Percentiles rank a stretch among this genome's conserved stretches.
Evolutionary conservation across 2,113 vertebrate genomes (phyloP).

Genomic region (Arizona elegans): DNA sequence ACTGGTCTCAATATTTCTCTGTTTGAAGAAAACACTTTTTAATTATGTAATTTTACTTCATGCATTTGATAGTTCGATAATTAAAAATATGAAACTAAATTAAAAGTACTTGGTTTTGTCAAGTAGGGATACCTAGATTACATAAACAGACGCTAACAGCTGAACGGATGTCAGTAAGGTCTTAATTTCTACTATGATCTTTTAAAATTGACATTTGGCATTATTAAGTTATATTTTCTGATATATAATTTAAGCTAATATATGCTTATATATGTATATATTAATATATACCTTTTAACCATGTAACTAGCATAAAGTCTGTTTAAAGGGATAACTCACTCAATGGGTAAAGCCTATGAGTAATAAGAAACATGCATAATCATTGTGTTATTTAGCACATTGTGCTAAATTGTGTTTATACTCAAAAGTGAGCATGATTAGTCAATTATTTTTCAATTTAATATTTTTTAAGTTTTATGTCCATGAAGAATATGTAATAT

Average conservation of each 20-base stretch:
- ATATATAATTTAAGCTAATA: background rate
- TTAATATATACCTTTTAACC: background rate
- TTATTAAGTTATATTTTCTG: background rate
- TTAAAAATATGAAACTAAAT: background rate
- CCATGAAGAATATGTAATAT: background rate
- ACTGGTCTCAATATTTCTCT: background rate
- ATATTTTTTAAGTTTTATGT: background rate
- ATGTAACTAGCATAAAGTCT: background rate
- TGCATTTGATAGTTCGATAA: background rate
- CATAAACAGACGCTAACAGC: background rate
- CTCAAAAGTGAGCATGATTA: background rate
- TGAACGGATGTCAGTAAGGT: background rate
- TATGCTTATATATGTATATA: background rate
- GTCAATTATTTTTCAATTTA: background rate
- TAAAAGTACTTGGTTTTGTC: background rate
- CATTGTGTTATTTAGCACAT: background rate
- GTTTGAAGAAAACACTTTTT: background rate
- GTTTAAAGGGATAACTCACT: background rate
- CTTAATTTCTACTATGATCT: background rate
- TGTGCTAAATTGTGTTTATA: background rate
- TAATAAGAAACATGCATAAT: background rate
- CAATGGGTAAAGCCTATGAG: conserved; percentile 32
- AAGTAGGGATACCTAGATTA: background rate
- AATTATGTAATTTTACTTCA: background rate
- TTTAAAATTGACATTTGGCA: background rate